phyloP scores from a whole-genome alignment of 2,113 vertebrate species.

The Marcusenius ussheri region DNA sequence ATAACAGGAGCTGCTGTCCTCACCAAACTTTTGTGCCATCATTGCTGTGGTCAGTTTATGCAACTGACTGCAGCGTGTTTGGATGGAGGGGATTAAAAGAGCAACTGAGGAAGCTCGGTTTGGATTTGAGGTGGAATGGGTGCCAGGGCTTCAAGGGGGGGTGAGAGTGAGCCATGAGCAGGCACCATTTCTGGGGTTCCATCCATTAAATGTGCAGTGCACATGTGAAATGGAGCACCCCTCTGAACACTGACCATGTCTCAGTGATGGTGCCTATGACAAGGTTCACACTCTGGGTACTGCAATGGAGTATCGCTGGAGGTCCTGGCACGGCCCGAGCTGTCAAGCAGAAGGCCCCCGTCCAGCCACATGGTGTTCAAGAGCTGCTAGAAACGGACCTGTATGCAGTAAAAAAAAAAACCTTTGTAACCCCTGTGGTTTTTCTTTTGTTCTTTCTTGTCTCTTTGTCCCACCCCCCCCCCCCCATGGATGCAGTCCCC shows the following conservation, averaged over 20 bases:
- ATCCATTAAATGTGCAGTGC: neutral
- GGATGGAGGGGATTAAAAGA: neutral
- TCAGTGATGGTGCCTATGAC: neutral
- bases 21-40: neutral
- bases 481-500: constrained; percentile 61
- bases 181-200: neutral
- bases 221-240: neutral
- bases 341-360: neutral
- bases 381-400: neutral
- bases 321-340: neutral
- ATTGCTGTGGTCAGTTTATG: neutral
- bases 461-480: neutral
- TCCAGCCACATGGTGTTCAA: neutral
- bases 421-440: neutral
- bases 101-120: neutral
- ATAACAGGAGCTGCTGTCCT: neutral
- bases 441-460: constrained; percentile 5
- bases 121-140: neutral
- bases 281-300: neutral
- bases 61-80: neutral
- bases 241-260: neutral
- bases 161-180: neutral
- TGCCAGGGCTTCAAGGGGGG: neutral
- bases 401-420: neutral
- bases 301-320: neutral